A percentile compares a stretch with the other conserved stretches of the same genome.
Conservation (phyloP, 2,888 invertebrate species). For the Caenorhabditis panamensis region DNA sequence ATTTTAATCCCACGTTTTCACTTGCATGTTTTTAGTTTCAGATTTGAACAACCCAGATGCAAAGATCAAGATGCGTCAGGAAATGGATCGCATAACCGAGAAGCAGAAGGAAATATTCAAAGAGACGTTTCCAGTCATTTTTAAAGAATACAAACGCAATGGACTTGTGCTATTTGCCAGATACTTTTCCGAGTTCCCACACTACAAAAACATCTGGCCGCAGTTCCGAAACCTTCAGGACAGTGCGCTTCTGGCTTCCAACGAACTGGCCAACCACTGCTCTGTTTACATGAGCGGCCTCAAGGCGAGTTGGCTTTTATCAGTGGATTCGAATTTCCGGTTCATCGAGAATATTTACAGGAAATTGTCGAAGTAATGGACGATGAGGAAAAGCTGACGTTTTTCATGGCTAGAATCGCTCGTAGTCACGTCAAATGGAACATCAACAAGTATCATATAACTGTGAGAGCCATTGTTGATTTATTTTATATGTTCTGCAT, state of each 20-base stretch:
- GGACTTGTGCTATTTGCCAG: constrained; percentile 68
- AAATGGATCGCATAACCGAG: constrained; percentile 47
- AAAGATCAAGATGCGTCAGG: constrained; percentile 50
- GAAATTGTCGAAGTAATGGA: constrained; percentile 67
- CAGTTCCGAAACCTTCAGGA: constrained; percentile 74
- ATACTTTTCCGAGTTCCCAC: constrained; percentile 74
- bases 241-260: constrained; percentile 71
- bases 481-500: background rate
- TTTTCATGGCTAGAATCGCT: constrained; percentile 66
- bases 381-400: constrained; percentile 60
- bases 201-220: constrained; percentile 77
- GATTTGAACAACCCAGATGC: constrained; percentile 58
- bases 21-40: constrained; percentile 44
- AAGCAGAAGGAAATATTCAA: constrained; percentile 55
- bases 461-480: constrained; percentile 41
- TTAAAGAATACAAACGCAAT: constrained; percentile 48
- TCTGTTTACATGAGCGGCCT: constrained; percentile 74
- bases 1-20: background rate
- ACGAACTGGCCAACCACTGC: constrained; percentile 71
- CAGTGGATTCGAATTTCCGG: constrained; percentile 41
- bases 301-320: constrained; percentile 36
- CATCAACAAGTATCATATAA: constrained; percentile 74
- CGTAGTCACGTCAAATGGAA: constrained; percentile 70
- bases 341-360: constrained; percentile 34
- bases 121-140: constrained; percentile 60